phyloP scores from a whole-genome alignment of 2,797 vertebrate genomes.

The Gymnoscopelus microlampas region DNA sequence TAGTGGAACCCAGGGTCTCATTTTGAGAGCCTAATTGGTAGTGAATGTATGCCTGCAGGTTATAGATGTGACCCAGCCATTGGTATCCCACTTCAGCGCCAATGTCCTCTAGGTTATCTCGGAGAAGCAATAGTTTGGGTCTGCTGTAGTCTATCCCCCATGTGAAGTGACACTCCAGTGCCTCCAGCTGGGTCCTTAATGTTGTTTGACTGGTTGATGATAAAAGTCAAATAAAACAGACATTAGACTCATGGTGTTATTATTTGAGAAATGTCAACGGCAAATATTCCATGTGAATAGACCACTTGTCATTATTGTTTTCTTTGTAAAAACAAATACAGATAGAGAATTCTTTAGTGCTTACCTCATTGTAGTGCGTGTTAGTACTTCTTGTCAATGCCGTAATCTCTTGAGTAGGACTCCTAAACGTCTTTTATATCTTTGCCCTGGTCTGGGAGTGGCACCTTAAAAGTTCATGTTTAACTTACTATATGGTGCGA shows the following conservation, averaged over 20 bases:
- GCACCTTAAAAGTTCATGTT: no score
- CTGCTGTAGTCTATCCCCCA: constrained; percentile 46
- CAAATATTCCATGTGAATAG: no score
- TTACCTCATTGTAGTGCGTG: no score
- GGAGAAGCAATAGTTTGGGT: constrained; percentile 9
- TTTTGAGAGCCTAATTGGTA: constrained; percentile 32
- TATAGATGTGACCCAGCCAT: constrained; percentile 73
- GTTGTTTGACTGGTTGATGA: neutral
- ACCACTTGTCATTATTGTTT: no score
- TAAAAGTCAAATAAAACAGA: neutral
- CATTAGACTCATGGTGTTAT: neutral
- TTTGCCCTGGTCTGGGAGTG: no score
- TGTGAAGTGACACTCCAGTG: constrained; percentile 72
- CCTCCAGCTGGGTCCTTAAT: constrained; percentile 35
- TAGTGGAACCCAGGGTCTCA: rapidly evolving
- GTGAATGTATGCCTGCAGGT: constrained; percentile 64
- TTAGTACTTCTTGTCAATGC: no score
- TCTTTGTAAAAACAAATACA: no score
- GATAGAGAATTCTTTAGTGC: no score
- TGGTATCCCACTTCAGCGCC: constrained; percentile 42
- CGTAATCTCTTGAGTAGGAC: no score
- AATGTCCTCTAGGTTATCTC: constrained; percentile 62
- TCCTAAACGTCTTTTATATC: no score
- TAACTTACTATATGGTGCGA: no score
- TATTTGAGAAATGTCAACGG: neutral